phyloP scores from a whole-genome alignment of 2,113 vertebrate species.

The Neodontobutis hainanensis region DNA sequence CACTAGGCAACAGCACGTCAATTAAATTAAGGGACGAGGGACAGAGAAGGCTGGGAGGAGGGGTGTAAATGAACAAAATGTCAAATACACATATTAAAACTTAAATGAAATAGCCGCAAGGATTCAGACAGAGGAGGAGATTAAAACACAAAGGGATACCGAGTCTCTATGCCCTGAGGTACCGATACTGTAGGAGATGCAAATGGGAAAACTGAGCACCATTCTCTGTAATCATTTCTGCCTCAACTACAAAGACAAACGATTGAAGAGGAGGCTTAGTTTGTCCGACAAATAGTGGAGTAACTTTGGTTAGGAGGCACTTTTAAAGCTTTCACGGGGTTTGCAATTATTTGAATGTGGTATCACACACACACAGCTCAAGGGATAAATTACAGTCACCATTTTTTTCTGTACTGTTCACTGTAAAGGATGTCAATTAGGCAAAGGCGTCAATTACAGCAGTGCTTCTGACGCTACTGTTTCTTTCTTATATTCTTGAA shows the following conservation, averaged over 20 bases:
- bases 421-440: slow-evolving; percentile 52
- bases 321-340: background rate
- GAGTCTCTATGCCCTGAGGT: slow-evolving; percentile 63
- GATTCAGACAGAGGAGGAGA: slow-evolving; percentile 73
- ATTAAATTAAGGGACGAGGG: slow-evolving; percentile 68
- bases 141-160: slow-evolving; percentile 77
- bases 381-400: background rate
- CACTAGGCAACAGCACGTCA: slow-evolving; percentile 70
- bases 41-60: background rate
- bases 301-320: slow-evolving; percentile 2
- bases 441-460: slow-evolving; percentile 60
- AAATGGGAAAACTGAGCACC: slow-evolving; percentile 65
- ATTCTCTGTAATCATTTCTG: slow-evolving; percentile 45
- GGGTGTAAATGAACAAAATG: slow-evolving; percentile 76
- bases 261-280: slow-evolving; percentile 33
- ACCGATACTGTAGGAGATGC: slow-evolving; percentile 65
- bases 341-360: slow-evolving; percentile 15
- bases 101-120: slow-evolving; percentile 80
- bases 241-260: slow-evolving; percentile 48
- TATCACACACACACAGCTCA: slow-evolving; percentile 1
- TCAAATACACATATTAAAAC: slow-evolving; percentile 82
- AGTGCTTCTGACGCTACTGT: slow-evolving; percentile 36
- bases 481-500: slow-evolving; percentile 65
- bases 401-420: slow-evolving; percentile 36
- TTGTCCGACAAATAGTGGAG: slow-evolving; percentile 27